Evolutionary conservation across 2,113 vertebrate genomes (phyloP).

Genomic region (Xenotilapia caudafasciata): DNA sequence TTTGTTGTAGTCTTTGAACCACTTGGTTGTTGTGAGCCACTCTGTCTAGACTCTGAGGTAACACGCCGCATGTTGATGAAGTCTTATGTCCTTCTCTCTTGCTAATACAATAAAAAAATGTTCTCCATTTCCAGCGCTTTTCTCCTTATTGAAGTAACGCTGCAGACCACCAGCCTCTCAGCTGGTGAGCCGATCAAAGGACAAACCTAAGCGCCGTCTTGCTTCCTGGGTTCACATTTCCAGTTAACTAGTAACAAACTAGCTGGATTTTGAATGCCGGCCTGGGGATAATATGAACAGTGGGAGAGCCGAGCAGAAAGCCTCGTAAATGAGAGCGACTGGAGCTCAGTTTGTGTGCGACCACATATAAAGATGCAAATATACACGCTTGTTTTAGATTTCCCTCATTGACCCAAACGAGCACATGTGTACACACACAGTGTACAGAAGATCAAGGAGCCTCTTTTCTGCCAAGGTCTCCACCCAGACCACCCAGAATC

Average conservation of each 20-base stretch:
- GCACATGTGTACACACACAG: neutral
- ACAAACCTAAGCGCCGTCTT: conserved; percentile 25
- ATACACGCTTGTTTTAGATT: neutral
- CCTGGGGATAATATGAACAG: conserved; percentile 3
- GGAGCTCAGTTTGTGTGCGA: neutral
- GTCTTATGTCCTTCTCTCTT: neutral
- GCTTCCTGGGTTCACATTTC: conserved; percentile 57
- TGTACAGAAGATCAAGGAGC: neutral
- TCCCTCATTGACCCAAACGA: neutral
- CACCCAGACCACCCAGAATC: conserved; percentile 24
- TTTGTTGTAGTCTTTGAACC: neutral
- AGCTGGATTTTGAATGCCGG: conserved; percentile 43
- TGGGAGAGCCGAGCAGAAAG: neutral
- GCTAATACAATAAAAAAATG: neutral
- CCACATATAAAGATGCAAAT: conserved; percentile 5
- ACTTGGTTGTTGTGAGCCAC: neutral
- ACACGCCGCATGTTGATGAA: neutral
- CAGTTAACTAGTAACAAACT: conserved; percentile 31
- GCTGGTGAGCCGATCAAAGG: conserved; percentile 36
- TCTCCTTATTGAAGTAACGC: conserved; percentile 14
- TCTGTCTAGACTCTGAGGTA: neutral
- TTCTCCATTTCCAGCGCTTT: neutral
- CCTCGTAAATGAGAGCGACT: neutral
- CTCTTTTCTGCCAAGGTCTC: neutral
- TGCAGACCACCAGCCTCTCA: conserved; percentile 34